Evolutionary conservation across 1,140 invertebrate genomes (phyloP), one percentile per base, ranked within the genome.

Genomic region (Scaptomyza hsui): DNA sequence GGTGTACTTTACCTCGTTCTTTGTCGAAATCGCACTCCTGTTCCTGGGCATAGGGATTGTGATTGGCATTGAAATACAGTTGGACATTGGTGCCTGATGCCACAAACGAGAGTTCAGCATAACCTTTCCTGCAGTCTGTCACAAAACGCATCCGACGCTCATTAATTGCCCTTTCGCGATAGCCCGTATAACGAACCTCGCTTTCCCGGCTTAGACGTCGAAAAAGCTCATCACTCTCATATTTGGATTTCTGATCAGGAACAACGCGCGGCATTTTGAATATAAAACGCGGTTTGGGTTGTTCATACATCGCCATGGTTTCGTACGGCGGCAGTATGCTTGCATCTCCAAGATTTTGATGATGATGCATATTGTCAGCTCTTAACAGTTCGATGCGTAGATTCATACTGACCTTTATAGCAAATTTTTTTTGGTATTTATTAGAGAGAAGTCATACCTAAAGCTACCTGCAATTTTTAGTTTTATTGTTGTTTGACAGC

Each of bases 261-360:
- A 99, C 97, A 5, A 99, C 98, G 21, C 97, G 93, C 0, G 98
- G 98, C 97, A 99, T 99, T 92, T 97, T 98, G 92, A 97, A 97
- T 74, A 97, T 95, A 68, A 97, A 96, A 65, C 96, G 93, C 0
- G 96, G 96, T 83, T 97, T 95, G 0, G 95, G 96, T 82, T 96
- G 97, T 89, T 98, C 96, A 92, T 97, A 98, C 56, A 98, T 93
- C 1, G 41, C 65, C 73, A 88, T 72, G 10, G 64, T 19, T 26
- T 86, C 81, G 44, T 86, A 86, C 0, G 78, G 77, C 7, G 73
- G 81, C 7, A 88, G 26, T 48, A 85, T 80, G n/a, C 72, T 72
- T 0, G 79, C 56, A 10, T 85, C 78, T 39, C 73, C 64, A 5
- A 75, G 51, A 41, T 78, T 75, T 21, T 78, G 82, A 44, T 85